phyloP scores from a whole-genome alignment of 2,113 vertebrate genomes.

The Chaenocephalus aceratus region DNA sequence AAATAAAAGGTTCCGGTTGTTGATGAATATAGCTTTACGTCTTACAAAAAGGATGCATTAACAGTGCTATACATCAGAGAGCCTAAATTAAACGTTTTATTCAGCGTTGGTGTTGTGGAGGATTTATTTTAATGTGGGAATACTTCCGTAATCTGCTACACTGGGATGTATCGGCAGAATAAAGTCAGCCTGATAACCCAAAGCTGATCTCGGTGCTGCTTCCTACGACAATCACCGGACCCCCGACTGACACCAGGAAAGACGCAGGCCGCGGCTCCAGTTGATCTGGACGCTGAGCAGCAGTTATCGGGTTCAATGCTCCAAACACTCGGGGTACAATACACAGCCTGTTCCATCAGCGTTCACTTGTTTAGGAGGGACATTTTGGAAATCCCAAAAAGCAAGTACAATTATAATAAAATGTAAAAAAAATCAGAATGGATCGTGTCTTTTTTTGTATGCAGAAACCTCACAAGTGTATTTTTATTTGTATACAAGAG shows the following conservation, averaged over 20 bases:
- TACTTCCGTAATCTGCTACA: constrained; percentile 1
- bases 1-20: constrained; percentile 34
- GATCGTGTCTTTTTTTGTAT: constrained; percentile 10
- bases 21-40: constrained; percentile 69
- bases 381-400: constrained; percentile 57
- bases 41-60: constrained; percentile 67
- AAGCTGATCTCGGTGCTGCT: constrained; percentile 42
- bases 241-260: constrained; percentile 9
- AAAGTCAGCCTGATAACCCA: constrained; percentile 21
- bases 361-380: constrained; percentile 60
- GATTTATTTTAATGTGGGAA: constrained; percentile 36
- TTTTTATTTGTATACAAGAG: constrained; percentile 61
- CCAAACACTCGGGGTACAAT: constrained; percentile 26
- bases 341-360: constrained; percentile 49
- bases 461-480: background rate
- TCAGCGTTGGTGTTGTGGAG: constrained; percentile 28
- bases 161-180: constrained; percentile 9
- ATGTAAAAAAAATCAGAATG: constrained; percentile 18
- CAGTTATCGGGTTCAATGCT: constrained; percentile 34
- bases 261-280: constrained; percentile 43
- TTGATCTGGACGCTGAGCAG: constrained; percentile 54
- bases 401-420: constrained; percentile 72
- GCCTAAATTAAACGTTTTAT: constrained; percentile 70
- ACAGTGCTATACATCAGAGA: constrained; percentile 64
- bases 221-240: constrained; percentile 3